Percentiles rank a stretch among this genome's conserved stretches.
phyloP scores from a whole-genome alignment of 2,888 invertebrate genomes.

The Cloeon dipterum region DNA sequence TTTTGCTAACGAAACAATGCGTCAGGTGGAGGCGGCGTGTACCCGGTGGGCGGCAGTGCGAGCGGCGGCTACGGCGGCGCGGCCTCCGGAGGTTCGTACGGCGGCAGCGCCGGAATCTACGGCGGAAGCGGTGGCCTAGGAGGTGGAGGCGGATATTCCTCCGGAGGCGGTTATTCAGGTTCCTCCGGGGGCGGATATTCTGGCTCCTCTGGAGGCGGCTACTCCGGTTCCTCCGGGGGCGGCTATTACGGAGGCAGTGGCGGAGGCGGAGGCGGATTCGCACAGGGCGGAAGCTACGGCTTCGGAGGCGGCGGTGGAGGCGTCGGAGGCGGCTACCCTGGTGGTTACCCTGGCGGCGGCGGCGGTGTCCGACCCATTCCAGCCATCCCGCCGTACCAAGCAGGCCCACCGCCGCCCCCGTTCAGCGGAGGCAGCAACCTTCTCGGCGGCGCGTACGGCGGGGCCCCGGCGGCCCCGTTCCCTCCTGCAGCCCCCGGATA shows the following conservation, averaged over 20 bases:
- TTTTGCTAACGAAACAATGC: not conserved
- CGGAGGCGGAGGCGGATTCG: too few relatives aligned
- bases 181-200: constrained; percentile 9
- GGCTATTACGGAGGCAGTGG: constrained; percentile 15
- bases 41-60: constrained; percentile 13
- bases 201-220: constrained; percentile 16
- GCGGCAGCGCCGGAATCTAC: constrained; percentile 7
- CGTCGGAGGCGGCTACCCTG: constrained; percentile 18
- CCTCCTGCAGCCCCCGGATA: constrained; percentile 8
- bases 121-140: constrained; percentile 8
- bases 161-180: constrained; percentile 5
- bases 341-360: constrained; percentile 19
- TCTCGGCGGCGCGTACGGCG: constrained; percentile 18
- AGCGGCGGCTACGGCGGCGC: constrained; percentile 6
- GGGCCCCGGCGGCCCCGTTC: constrained; percentile 16
- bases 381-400: constrained; percentile 10
- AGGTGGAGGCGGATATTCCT: constrained; percentile 6
- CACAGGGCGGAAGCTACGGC: too few relatives aligned
- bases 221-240: constrained; percentile 14
- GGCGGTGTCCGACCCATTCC: constrained; percentile 6
- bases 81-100: constrained; percentile 4
- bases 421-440: constrained; percentile 4
- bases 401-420: constrained; percentile 5
- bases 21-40: constrained; percentile 15
- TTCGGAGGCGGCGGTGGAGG: constrained; percentile 15